Evolutionary conservation across 2,888 invertebrate genomes (phyloP).

Genomic region (Neria commutata): DNA sequence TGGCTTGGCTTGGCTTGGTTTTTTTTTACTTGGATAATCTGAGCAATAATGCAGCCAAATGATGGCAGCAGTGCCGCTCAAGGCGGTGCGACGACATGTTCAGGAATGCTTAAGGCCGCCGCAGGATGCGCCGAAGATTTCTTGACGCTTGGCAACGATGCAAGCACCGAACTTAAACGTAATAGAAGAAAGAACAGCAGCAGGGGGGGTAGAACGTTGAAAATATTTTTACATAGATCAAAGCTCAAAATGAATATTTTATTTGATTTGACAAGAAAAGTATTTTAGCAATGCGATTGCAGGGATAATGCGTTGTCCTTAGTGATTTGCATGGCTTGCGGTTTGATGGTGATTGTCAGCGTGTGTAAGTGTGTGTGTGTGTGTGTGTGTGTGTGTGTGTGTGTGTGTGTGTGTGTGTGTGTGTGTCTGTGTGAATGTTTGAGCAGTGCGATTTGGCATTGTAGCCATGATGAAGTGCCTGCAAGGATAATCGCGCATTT

Average conservation of each 20-base stretch:
- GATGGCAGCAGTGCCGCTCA: too few species aligned
- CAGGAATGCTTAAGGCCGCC: too few species aligned
- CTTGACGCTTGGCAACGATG: too few species aligned
- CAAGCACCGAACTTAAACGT: too few species aligned
- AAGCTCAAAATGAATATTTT: slow-evolving; percentile 61
- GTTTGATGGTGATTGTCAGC: background rate
- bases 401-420: background rate
- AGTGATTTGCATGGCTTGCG: slow-evolving; percentile 28
- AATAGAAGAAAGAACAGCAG: too few species aligned
- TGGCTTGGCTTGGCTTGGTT: too few species aligned
- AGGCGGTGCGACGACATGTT: too few species aligned
- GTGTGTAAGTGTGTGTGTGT: background rate
- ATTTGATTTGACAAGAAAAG: slow-evolving; percentile 58
- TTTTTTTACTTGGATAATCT: too few species aligned
- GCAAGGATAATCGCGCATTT: slow-evolving; percentile 3
- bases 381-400: background rate
- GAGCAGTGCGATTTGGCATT: background rate
- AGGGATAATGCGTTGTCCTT: slow-evolving; percentile 48
- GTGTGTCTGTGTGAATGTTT: slow-evolving; percentile 1
- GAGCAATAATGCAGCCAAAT: too few species aligned
- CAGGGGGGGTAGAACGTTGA: background rate
- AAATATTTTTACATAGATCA: slow-evolving; percentile 57
- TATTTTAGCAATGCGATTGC: slow-evolving; percentile 49
- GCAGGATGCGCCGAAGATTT: too few species aligned
- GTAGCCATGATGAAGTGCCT: slow-evolving; percentile 12